Conservation (phyloP, 2,888 invertebrate genomes). For the Pedicia rivosa region DNA sequence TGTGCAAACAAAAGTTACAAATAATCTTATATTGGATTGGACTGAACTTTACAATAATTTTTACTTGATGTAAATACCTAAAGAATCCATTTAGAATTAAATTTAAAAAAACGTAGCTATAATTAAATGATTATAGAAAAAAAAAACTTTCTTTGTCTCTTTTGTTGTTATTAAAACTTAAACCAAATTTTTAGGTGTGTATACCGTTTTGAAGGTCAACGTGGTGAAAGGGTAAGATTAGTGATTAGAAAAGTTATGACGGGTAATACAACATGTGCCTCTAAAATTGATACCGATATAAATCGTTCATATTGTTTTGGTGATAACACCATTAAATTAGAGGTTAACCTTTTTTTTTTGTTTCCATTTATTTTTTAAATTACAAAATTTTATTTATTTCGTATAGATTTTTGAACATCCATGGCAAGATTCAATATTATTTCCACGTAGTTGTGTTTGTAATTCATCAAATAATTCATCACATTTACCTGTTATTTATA, state of each 20-base stretch:
- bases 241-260: conserved; percentile 57
- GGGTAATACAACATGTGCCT: conserved; percentile 33
- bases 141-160: no score
- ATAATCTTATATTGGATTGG: no score
- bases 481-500: conserved; percentile 53
- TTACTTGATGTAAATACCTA: no score
- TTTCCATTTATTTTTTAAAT: conserved; percentile 2
- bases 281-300: conserved; percentile 39
- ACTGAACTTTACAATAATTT: no score
- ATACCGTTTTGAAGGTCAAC: conserved; percentile 74
- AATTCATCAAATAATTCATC: conserved; percentile 35
- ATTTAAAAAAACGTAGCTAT: no score
- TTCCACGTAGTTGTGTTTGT: conserved; percentile 68
- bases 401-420: conserved; percentile 51
- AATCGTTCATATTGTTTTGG: conserved; percentile 56
- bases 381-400: neutral
- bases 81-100: no score
- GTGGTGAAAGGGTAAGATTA: conserved; percentile 63
- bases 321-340: conserved; percentile 48
- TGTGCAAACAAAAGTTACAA: no score
- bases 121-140: no score
- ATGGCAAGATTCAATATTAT: conserved; percentile 50
- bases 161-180: no score
- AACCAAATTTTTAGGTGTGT: conserved; percentile 49
- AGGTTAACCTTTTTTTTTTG: conserved; percentile 21